These are phyloP conservation scores for Datnioides undecimradiatus DNA, from an alignment of 2,113 vertebrate genomes.

Conservation along the genomic window DNA sequence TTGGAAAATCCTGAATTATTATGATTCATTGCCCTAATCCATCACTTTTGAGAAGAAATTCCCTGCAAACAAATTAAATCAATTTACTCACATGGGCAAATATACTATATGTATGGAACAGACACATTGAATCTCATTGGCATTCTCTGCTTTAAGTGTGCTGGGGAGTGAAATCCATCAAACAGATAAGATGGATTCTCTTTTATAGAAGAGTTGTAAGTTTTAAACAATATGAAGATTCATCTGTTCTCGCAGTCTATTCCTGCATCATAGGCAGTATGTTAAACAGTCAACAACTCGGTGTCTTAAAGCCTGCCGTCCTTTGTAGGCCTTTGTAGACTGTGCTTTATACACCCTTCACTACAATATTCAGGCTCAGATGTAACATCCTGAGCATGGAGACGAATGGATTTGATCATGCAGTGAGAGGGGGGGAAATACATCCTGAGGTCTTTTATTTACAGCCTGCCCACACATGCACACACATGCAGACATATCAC, in stretches of 20 bases:
- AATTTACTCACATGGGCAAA: conserved; percentile 38
- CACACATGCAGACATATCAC: conserved; percentile 44
- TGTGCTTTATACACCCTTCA: conserved; percentile 53
- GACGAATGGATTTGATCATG: conserved; percentile 61
- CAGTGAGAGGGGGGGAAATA: conserved; percentile 14
- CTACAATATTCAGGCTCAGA: conserved; percentile 42
- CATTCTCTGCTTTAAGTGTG: conserved; percentile 35
- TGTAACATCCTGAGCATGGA: conserved; percentile 46
- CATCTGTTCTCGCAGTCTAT: conserved; percentile 46
- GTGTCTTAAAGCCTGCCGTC: conserved; percentile 21
- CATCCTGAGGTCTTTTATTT: conserved; percentile 58
- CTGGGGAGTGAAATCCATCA: conserved; percentile 56
- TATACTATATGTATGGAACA: conserved; percentile 18
- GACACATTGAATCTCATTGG: conserved; percentile 42
- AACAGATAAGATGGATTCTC: conserved; percentile 47
- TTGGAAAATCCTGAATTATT: conserved; percentile 64
- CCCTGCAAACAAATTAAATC: conserved; percentile 50
- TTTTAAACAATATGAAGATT: conserved; percentile 64
- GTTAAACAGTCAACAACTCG: conserved; percentile 41
- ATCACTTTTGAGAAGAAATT: conserved; percentile 60
- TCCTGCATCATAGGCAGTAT: conserved; percentile 53
- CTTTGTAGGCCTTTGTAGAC: conserved; percentile 16
- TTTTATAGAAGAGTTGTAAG: conserved; percentile 45
- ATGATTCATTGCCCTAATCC: conserved; percentile 74
- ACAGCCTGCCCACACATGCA: conserved; percentile 30